phyloP scores from a whole-genome alignment of 2,888 invertebrate species.

The Ochropleura leucogaster region DNA sequence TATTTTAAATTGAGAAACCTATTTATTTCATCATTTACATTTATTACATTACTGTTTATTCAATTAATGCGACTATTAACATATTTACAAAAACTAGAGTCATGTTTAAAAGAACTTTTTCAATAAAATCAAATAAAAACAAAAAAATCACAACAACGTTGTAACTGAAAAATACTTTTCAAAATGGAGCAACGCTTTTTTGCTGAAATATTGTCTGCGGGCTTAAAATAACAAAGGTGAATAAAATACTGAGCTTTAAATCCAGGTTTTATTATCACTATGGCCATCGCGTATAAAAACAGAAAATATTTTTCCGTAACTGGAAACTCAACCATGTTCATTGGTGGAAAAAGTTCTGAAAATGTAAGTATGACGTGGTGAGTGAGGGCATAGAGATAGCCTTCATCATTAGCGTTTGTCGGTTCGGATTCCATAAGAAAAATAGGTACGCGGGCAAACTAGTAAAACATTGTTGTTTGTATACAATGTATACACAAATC shows the following conservation, averaged over 20 bases:
- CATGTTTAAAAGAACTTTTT: background rate
- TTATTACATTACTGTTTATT: background rate
- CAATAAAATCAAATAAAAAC: background rate
- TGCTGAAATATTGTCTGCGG: conserved; percentile 6
- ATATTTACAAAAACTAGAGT: background rate
- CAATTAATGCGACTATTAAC: background rate
- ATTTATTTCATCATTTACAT: background rate
- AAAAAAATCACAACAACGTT: background rate
- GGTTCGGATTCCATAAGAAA: too few species aligned
- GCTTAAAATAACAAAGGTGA: conserved; percentile 38
- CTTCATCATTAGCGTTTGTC: too few species aligned
- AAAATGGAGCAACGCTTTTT: conserved; percentile 12
- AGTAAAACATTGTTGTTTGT: too few species aligned
- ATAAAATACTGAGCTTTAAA: conserved; percentile 26
- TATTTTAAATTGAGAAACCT: background rate
- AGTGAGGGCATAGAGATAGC: too few species aligned
- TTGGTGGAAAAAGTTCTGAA: too few species aligned
- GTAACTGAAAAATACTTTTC: background rate
- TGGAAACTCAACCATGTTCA: background rate
- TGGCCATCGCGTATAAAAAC: conserved; percentile 20
- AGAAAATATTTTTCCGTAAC: conserved; percentile 18
- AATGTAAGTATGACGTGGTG: too few species aligned
- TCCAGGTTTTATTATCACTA: conserved; percentile 5
- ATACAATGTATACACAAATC: too few species aligned
- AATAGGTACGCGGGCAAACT: too few species aligned